Evolutionary conservation across 2,888 invertebrate species (phyloP), one percentile per base, ranked within the genome.

Genomic region (Tinea semifulvella): DNA sequence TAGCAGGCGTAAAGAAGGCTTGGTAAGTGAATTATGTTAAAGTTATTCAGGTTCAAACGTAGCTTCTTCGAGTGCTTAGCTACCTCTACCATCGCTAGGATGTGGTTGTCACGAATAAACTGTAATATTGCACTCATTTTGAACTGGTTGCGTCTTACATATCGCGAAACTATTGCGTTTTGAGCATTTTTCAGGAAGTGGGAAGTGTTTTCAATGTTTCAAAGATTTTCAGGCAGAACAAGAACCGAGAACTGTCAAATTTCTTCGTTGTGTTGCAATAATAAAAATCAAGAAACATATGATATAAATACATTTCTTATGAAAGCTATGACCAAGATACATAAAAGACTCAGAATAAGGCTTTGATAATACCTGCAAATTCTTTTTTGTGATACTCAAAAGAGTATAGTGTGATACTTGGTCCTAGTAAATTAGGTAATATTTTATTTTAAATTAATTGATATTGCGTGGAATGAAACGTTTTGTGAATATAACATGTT

Each of bases 61-160:
- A 83, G 82, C 31, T 85, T 81, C 62, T 84, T 85, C 56, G 84
- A 84, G 22, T 68, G 68, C 46, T 84, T 75, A 7, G 85, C 87
- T 57, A 85, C 83, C 70, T 89, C 88, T 55, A 89, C 86, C 53
- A 86, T 79, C 26, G 87, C 87, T 55, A 87, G 62, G 58, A 87
- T 85, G 57, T 88, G 85, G 61, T 88, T 86, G 67, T 85, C 84
- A 66, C 86, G 87, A 57, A 88, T 84, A 67, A 86, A 88, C 68
- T 87, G 84, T 65, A 86, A 83, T 56, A 88, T 79, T 57, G 81
- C 82, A 77, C 86, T 87, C 86, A 87, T 87, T 73, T 69, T 79
- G 59, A 46, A 43, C 52, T 52, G 63, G 60, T 63, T n/a, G n/a
- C n/a, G n/a, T n/a, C n/a, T n/a, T n/a, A n/a, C n/a, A n/a, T n/a